These are phyloP conservation scores for Larimichthys polyactis DNA, from an alignment of 2,113 vertebrate species.

Conservation along the genomic window DNA sequence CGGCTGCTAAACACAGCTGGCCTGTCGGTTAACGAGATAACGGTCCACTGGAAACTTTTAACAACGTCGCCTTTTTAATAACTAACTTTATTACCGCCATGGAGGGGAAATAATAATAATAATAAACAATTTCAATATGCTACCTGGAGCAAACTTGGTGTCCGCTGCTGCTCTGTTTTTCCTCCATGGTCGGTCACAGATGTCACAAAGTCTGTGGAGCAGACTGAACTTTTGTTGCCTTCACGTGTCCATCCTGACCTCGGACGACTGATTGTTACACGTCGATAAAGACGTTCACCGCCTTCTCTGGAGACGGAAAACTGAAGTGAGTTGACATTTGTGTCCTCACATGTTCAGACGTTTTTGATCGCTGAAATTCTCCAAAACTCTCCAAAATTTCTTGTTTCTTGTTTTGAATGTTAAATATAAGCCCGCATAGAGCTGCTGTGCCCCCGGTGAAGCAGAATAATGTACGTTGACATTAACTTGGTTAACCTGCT, in stretches of 20 bases:
- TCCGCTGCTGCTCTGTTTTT: slow-evolving; percentile 29
- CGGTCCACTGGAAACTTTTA: neutral
- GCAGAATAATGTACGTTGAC: neutral
- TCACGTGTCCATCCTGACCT: slow-evolving; percentile 32
- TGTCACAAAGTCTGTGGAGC: slow-evolving; percentile 36
- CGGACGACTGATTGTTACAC: neutral
- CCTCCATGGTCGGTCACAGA: slow-evolving; percentile 64
- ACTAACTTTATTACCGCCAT: neutral
- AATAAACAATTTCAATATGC: neutral
- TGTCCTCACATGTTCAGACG: neutral
- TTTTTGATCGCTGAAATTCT: neutral
- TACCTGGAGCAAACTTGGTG: slow-evolving; percentile 65
- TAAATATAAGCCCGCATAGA: neutral
- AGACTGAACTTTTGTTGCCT: slow-evolving; percentile 67
- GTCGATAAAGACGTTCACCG: no score
- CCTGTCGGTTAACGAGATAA: neutral
- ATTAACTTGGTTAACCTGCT: no score
- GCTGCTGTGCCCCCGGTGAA: neutral
- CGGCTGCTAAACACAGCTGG: slow-evolving; percentile 43
- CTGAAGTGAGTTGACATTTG: no score
- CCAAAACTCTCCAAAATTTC: neutral
- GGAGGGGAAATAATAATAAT: neutral
- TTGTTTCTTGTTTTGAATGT: neutral
- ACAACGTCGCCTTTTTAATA: neutral
- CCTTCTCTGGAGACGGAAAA: no score